Conservation (phyloP, 2,888 invertebrate genomes). For the Catocala fraxini region DNA sequence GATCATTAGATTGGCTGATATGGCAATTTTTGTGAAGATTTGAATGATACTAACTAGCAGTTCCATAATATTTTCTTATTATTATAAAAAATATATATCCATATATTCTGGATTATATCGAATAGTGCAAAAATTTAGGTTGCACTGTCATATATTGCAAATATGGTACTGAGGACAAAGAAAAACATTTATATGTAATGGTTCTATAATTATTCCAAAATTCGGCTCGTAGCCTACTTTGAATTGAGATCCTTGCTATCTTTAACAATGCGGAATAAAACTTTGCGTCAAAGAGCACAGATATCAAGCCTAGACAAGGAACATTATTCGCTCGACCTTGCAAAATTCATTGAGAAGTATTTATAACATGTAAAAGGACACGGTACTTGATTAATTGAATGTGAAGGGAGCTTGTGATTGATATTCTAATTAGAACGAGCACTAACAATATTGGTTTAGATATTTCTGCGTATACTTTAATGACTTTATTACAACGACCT, state of each 20-base stretch:
- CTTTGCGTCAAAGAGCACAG: background rate
- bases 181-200: no score
- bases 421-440: constrained; percentile 48
- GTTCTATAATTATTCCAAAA: no score
- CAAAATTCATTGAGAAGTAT: constrained; percentile 25
- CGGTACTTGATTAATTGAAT: constrained; percentile 37
- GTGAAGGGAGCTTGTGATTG: constrained; percentile 44
- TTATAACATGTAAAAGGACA: constrained; percentile 39
- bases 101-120: no score
- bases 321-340: constrained; percentile 28
- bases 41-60: no score
- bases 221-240: background rate
- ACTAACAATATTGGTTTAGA: constrained; percentile 31
- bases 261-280: no score
- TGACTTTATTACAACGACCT: constrained; percentile 47
- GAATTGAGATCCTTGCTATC: no score
- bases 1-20: constrained; percentile 24
- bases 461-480: constrained; percentile 35
- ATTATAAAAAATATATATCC: no score
- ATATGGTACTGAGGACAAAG: no score
- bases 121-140: no score
- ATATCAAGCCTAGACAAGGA: background rate
- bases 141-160: no score
- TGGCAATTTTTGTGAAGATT: no score
- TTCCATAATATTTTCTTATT: no score